Conservation (phyloP, 2,797 vertebrate genomes). For the Chromis chromis region DNA sequence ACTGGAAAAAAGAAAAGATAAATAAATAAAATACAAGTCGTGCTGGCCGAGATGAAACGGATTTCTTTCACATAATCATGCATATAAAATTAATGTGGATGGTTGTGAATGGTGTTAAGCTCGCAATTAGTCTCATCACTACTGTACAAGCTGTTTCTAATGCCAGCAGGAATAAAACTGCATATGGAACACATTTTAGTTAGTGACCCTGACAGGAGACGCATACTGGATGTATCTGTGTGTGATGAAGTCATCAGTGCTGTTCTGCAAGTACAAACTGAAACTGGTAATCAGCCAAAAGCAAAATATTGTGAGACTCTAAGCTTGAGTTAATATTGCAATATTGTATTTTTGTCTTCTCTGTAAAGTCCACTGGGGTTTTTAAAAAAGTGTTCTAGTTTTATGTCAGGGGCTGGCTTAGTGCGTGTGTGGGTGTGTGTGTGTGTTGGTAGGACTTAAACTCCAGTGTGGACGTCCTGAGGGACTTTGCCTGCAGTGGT, state of each 20-base stretch:
- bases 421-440: conserved; percentile 26
- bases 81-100: conserved; percentile 43
- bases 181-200: conserved; percentile 26
- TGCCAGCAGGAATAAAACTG: conserved; percentile 33
- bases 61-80: conserved; percentile 29
- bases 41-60: conserved; percentile 41
- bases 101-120: conserved; percentile 47
- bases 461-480: conserved; percentile 52
- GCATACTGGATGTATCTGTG: conserved; percentile 14
- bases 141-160: conserved; percentile 26
- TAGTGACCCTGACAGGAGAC: conserved; percentile 13
- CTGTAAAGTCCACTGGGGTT: conserved; percentile 27
- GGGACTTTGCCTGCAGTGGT: conserved; percentile 63
- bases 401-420: conserved; percentile 37
- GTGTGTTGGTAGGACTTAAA: conserved; percentile 32
- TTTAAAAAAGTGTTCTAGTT: conserved; percentile 38
- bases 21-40: not conserved
- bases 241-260: conserved; percentile 16
- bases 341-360: conserved; percentile 32
- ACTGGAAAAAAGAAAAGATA: not conserved
- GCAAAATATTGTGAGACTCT: conserved; percentile 2
- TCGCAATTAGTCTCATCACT: conserved; percentile 36
- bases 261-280: conserved; percentile 7
- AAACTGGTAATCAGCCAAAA: conserved; percentile 31
- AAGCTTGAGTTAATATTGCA: conserved; percentile 21